A percentile compares a stretch with the other conserved stretches of the same genome.
Conservation (phyloP, 2,888 invertebrate species). For the Patella caerulea region DNA sequence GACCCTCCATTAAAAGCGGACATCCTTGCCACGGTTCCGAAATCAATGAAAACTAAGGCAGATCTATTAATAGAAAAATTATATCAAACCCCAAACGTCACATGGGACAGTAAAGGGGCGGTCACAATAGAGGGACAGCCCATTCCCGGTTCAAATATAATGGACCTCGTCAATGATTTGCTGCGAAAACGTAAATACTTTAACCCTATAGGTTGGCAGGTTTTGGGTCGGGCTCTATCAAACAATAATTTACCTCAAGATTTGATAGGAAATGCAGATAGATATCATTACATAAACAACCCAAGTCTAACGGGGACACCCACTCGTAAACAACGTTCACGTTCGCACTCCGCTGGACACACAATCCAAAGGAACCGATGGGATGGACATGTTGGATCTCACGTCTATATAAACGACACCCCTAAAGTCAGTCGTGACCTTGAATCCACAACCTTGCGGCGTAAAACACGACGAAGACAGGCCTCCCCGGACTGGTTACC, state of each 20-base stretch:
- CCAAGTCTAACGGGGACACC: too few relatives aligned
- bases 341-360: too few relatives aligned
- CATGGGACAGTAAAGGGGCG: neutral
- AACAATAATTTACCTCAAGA: neutral
- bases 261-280: neutral
- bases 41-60: neutral
- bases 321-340: too few relatives aligned
- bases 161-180: neutral
- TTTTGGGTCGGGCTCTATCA: neutral
- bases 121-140: neutral
- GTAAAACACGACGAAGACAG: neutral
- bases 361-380: neutral
- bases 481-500: too few relatives aligned
- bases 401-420: too few relatives aligned
- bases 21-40: neutral
- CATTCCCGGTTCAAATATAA: neutral
- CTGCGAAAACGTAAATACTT: neutral
- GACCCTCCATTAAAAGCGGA: neutral
- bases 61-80: neutral
- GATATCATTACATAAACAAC: neutral
- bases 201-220: slow-evolving; percentile 1
- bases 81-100: neutral
- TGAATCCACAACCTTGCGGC: neutral
- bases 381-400: too few relatives aligned
- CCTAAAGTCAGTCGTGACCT: too few relatives aligned